Conservation (phyloP, 2,888 invertebrate species). For the Xanthia togata region DNA sequence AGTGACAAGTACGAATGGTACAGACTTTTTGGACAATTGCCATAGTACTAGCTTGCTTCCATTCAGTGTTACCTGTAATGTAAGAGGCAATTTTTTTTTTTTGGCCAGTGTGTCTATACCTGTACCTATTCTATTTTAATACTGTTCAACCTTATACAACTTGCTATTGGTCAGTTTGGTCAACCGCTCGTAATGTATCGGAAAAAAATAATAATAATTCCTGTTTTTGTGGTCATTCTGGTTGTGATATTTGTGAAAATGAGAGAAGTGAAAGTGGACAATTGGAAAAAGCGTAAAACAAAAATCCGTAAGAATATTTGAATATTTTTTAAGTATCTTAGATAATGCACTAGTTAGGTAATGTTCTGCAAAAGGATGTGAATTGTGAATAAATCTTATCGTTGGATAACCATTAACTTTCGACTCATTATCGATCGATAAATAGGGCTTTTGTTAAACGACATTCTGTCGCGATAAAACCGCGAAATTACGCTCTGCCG, state of each 20-base stretch:
- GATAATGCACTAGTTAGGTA: neutral
- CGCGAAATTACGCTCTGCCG: constrained; percentile 57
- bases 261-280: constrained; percentile 54
- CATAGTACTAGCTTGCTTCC: constrained; percentile 43
- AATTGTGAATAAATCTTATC: constrained; percentile 43
- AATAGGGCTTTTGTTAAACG: constrained; percentile 37
- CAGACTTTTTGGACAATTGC: constrained; percentile 53
- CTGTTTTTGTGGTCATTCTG: constrained; percentile 41
- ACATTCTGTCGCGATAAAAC: constrained; percentile 56
- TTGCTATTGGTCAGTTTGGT: constrained; percentile 58
- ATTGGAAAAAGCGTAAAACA: constrained; percentile 48
- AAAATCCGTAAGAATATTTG: constrained; percentile 46
- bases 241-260: constrained; percentile 51
- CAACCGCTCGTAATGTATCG: constrained; percentile 52
- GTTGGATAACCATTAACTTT: constrained; percentile 19
- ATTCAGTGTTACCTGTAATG: constrained; percentile 55
- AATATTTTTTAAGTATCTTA: constrained; percentile 8
- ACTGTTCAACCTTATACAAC: constrained; percentile 55
- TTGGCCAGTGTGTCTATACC: constrained; percentile 47
- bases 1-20: constrained; percentile 42
- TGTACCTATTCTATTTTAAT: constrained; percentile 64
- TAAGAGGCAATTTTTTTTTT: constrained; percentile 45
- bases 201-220: constrained; percentile 50
- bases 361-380: constrained; percentile 5
- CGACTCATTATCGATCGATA: constrained; percentile 44